Base-by-base conservation (phyloP, 2,797 vertebrate genomes). In the Pipistrellus pygmaeus region DNA sequence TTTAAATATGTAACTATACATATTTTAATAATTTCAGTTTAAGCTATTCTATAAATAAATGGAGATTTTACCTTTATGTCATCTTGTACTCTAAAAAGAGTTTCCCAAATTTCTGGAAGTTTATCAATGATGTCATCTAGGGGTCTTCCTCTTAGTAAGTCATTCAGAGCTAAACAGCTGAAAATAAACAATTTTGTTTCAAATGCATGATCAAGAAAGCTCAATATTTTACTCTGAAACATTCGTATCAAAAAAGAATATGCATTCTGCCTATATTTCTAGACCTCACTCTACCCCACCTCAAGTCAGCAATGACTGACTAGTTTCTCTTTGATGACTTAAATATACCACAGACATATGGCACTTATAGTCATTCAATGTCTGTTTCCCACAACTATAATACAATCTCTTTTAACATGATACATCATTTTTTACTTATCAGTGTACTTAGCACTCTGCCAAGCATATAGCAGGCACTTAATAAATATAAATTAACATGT, bases 21-120 rank as follows among this genome's bases (percentile, higher is more conserved):
- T 35, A 90, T 71, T 91, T 96, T 93, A 78, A 87, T 30, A 89
- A 93, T 88, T 90, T 15, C 44, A 82, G 46, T 73, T 96, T 91
- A 85, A 82, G 30, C 60, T 94, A 57, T 32, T 69, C 66, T 90
- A 91, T 41, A 53, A 88, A 90, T 80, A 90, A 91, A 85, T 75
- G 11, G 7, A 85, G 8, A 83, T 53, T 91, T 91, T 98, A 99
- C 99, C 99, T 99, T 99, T 97, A 99, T 99, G 97, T 99, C 99
- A 98, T 99, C 99, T 97, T 99, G 99, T 32, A 99, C 99, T 98
- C 99, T 99, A 97, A 99, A 99, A 6, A 99, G 98, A 0, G 99
- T 99, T 97, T 99, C 99, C 99, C 99, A 99, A 95, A 99, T 99
- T 97, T 99, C 99, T 82, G 99, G 98, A 93, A 99, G 98, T 91